Conservation (phyloP, 2,888 invertebrate genomes). For the Euplagia quadripunctaria region DNA sequence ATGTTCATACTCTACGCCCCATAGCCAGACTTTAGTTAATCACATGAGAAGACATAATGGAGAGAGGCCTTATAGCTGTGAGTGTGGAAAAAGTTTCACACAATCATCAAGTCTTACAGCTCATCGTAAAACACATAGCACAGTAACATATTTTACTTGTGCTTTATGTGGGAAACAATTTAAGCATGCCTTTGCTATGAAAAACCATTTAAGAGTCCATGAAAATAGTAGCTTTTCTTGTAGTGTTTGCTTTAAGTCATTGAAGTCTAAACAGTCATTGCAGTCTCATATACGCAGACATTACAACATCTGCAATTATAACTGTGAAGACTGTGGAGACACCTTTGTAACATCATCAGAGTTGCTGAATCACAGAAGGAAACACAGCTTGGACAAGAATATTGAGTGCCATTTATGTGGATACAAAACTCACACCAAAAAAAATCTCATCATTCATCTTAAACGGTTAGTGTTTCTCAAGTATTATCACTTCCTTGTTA, state of each 20-base stretch:
- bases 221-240: conserved; percentile 71
- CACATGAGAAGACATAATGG: conserved; percentile 82
- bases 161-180: conserved; percentile 82
- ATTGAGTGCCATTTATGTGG: conserved; percentile 79
- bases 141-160: conserved; percentile 74
- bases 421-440: conserved; percentile 78
- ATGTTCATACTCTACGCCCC: conserved; percentile 78
- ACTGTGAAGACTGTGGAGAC: conserved; percentile 82
- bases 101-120: conserved; percentile 79
- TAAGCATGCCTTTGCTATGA: conserved; percentile 79
- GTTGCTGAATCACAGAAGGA: conserved; percentile 77
- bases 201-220: conserved; percentile 78
- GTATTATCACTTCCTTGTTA: neutral
- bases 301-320: conserved; percentile 79
- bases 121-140: conserved; percentile 79
- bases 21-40: conserved; percentile 81
- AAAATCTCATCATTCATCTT: conserved; percentile 75
- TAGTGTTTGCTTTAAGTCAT: conserved; percentile 74
- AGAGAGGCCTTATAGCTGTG: conserved; percentile 78
- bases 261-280: conserved; percentile 77
- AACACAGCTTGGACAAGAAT: conserved; percentile 68
- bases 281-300: conserved; percentile 79
- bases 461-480: conserved; percentile 66
- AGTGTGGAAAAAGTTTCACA: conserved; percentile 81
- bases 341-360: conserved; percentile 82